Evolutionary conservation across 2,113 vertebrate species (phyloP).

Genomic region (Ageneiosus marmoratus): DNA sequence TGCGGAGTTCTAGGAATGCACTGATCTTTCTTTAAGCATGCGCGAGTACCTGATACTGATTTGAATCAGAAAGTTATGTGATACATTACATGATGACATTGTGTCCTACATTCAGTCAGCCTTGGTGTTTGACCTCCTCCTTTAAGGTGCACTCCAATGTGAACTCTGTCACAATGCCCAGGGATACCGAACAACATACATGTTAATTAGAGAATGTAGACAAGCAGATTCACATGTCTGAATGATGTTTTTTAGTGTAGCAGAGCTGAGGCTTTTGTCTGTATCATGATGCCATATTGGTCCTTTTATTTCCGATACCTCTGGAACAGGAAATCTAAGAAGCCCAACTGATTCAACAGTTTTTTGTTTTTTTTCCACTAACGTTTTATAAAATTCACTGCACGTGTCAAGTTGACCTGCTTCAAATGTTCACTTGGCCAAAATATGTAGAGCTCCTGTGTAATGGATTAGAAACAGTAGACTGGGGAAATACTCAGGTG

Average conservation of each 20-base stretch:
- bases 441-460: not conserved
- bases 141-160: not conserved
- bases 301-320: not conserved
- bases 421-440: not conserved
- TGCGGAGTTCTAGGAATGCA: not conserved
- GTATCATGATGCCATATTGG: not conserved
- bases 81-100: not conserved
- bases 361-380: not conserved
- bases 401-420: slow-evolving; percentile 25
- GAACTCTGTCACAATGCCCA: not conserved
- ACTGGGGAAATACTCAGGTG: slow-evolving; percentile 31
- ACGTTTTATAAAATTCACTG: not conserved
- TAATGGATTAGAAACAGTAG: slow-evolving; percentile 10
- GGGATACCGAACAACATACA: not conserved
- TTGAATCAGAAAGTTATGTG: not conserved
- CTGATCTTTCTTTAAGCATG: not conserved
- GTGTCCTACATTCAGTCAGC: not conserved
- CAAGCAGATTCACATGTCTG: not conserved
- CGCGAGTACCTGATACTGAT: not conserved
- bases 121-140: not conserved
- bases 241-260: not conserved
- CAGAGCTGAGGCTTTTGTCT: not conserved
- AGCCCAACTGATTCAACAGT: not conserved
- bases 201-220: not conserved
- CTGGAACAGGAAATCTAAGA: not conserved